These are phyloP conservation scores for Pseudeuparius sepicola DNA, from an alignment of 2,888 invertebrate species.

Conservation along the genomic window DNA sequence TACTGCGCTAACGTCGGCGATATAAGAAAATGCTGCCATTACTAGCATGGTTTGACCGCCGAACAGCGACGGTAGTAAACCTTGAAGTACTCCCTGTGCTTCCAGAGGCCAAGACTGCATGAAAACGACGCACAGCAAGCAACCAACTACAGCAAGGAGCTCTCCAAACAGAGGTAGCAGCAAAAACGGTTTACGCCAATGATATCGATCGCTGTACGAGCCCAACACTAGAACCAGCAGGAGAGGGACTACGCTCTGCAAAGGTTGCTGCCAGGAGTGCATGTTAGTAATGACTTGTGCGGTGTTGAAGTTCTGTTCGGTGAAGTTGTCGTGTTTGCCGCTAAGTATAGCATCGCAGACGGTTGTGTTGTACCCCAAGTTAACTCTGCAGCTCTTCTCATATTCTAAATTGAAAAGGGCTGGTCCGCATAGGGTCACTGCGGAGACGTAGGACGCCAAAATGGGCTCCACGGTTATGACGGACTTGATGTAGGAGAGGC, in stretches of 20 bases:
- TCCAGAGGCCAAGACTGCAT: constrained; percentile 46
- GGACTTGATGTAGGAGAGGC: constrained; percentile 25
- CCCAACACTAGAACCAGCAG: constrained; percentile 35
- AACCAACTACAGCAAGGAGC: constrained; percentile 41
- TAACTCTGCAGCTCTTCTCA: constrained; percentile 47
- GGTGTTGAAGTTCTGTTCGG: constrained; percentile 38
- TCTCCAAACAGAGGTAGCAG: constrained; percentile 36
- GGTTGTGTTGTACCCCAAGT: constrained; percentile 41
- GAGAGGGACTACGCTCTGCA: constrained; percentile 34
- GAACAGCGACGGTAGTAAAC: constrained; percentile 45
- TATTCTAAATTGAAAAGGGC: constrained; percentile 45
- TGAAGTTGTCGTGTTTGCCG: constrained; percentile 29
- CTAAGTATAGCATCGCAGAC: constrained; percentile 41
- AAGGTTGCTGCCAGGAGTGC: constrained; percentile 34
- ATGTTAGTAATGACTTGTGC: constrained; percentile 41
- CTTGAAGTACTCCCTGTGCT: constrained; percentile 45
- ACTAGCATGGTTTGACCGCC: constrained; percentile 45
- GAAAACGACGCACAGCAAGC: constrained; percentile 44
- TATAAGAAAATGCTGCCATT: constrained; percentile 37
- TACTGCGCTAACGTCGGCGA: constrained; percentile 41
- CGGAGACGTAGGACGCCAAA: constrained; percentile 32
- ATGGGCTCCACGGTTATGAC: constrained; percentile 37
- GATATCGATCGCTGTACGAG: constrained; percentile 35
- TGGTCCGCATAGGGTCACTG: constrained; percentile 32
- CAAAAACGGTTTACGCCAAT: constrained; percentile 36